Evolutionary conservation across 2,113 vertebrate species (phyloP).

Genomic region (Pseudorectes ferrugineus): DNA sequence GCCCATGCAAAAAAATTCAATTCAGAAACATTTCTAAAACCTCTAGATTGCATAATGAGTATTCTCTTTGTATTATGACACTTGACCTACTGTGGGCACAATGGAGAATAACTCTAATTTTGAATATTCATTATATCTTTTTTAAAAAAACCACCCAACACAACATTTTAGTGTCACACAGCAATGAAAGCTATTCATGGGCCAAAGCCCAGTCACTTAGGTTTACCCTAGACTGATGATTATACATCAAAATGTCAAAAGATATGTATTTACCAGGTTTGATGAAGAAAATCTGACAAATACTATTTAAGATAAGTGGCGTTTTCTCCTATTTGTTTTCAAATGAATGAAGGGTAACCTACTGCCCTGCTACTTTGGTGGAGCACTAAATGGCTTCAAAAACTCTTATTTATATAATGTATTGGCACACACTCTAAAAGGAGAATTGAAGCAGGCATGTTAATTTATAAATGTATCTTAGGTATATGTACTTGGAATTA

Average conservation of each 20-base stretch:
- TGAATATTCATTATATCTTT: slow-evolving; percentile 76
- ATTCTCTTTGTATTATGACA: slow-evolving; percentile 62
- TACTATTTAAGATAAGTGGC: slow-evolving; percentile 79
- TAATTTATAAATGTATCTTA: not conserved
- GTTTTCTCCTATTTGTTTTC: slow-evolving; percentile 78
- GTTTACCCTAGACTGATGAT: slow-evolving; percentile 75
- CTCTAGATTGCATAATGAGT: slow-evolving; percentile 50
- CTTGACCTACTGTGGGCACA: slow-evolving; percentile 61
- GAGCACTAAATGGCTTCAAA: slow-evolving; percentile 69
- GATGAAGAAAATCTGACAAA: slow-evolving; percentile 82
- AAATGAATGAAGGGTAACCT: slow-evolving; percentile 77
- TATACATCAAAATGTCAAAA: slow-evolving; percentile 81
- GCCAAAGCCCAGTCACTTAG: slow-evolving; percentile 77
- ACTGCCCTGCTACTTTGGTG: slow-evolving; percentile 70
- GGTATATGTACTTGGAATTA: not conserved
- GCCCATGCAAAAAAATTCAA: not conserved
- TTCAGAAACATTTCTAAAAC: slow-evolving; percentile 51
- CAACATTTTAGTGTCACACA: slow-evolving; percentile 74
- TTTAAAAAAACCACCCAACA: not conserved
- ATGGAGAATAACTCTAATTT: slow-evolving; percentile 67
- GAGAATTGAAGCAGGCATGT: slow-evolving; percentile 15
- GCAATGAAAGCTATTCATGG: slow-evolving; percentile 76
- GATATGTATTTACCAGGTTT: slow-evolving; percentile 81
- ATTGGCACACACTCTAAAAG: not conserved
- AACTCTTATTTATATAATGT: slow-evolving; percentile 64